A percentile compares a stretch with the other conserved stretches of the same genome.
Conservation (phyloP, 2,888 invertebrate genomes). For the Tetramorium bicarinatum region DNA sequence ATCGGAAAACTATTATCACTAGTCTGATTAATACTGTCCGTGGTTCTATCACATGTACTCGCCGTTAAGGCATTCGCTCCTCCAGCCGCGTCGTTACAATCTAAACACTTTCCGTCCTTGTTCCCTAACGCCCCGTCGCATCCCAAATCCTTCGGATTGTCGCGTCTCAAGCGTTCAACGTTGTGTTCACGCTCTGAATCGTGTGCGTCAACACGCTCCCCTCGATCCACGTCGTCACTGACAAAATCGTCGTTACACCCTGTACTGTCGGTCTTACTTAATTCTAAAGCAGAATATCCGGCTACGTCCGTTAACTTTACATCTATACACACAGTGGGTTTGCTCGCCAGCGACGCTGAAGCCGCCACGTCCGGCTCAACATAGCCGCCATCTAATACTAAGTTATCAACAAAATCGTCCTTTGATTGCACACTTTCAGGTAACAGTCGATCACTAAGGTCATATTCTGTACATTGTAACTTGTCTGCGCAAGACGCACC, state of each 20-base stretch:
- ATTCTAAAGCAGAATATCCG: constrained; percentile 77
- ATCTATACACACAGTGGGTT: constrained; percentile 74
- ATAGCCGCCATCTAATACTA: constrained; percentile 65
- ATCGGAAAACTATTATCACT: constrained; percentile 80
- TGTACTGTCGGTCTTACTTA: constrained; percentile 59
- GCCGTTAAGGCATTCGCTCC: constrained; percentile 63
- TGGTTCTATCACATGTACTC: constrained; percentile 80
- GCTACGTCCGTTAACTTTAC: constrained; percentile 76
- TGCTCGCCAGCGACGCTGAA: constrained; percentile 55
- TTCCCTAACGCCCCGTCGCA: not conserved
- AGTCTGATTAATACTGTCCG: constrained; percentile 83
- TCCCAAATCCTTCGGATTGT: not conserved
- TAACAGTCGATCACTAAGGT: constrained; percentile 73
- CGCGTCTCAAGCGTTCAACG: not conserved
- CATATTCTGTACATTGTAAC: constrained; percentile 10
- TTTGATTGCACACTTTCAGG: constrained; percentile 76
- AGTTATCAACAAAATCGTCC: constrained; percentile 67
- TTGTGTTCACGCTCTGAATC: constrained; percentile 13
- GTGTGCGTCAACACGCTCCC: constrained; percentile 8
- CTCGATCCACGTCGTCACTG: constrained; percentile 44
- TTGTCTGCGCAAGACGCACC: not conserved
- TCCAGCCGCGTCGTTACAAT: constrained; percentile 26
- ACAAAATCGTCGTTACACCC: constrained; percentile 37
- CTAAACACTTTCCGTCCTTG: constrained; percentile 26
- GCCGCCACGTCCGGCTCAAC: constrained; percentile 56